A percentile compares a stretch with the other conserved stretches of the same genome.
phyloP scores from a whole-genome alignment of 2,113 vertebrate species.

The Spilogale gracilis region DNA sequence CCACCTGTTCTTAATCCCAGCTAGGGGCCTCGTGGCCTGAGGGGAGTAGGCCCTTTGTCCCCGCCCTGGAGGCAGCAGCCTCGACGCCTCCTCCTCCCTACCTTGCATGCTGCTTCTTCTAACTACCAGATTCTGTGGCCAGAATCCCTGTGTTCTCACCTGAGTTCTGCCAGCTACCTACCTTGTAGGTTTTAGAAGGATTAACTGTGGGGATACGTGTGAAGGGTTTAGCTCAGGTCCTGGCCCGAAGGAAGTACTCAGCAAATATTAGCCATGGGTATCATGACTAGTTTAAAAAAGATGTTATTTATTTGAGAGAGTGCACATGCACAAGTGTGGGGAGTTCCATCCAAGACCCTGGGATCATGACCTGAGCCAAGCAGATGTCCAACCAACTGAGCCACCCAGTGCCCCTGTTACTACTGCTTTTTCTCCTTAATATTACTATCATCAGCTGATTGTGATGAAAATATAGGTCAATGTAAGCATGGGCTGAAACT shows the following conservation, averaged over 20 bases:
- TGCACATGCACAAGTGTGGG: not conserved
- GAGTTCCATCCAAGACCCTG: not conserved
- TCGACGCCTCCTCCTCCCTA: rapidly evolving
- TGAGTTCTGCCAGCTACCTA: not conserved
- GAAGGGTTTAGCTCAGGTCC: not conserved
- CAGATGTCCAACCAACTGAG: not conserved
- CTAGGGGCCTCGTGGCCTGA: not conserved
- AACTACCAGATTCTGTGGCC: not conserved
- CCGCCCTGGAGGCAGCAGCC: not conserved
- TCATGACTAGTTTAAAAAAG: not conserved
- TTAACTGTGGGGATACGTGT: not conserved
- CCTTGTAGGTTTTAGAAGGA: not conserved
- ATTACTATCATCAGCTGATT: not conserved
- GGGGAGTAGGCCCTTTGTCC: rapidly evolving
- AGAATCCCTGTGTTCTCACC: not conserved
- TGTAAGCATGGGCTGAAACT: not conserved
- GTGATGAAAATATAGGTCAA: not conserved
- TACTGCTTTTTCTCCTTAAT: too few relatives aligned
- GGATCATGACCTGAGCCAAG: not conserved
- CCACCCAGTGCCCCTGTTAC: rapidly evolving
- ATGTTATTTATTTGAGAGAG: not conserved
- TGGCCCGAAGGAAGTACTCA: not conserved
- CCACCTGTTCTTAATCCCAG: not conserved
- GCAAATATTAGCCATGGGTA: not conserved
- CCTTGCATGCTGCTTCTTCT: not conserved